Conservation (phyloP, 2,888 invertebrate species). For the Cantharis flavilabris region DNA sequence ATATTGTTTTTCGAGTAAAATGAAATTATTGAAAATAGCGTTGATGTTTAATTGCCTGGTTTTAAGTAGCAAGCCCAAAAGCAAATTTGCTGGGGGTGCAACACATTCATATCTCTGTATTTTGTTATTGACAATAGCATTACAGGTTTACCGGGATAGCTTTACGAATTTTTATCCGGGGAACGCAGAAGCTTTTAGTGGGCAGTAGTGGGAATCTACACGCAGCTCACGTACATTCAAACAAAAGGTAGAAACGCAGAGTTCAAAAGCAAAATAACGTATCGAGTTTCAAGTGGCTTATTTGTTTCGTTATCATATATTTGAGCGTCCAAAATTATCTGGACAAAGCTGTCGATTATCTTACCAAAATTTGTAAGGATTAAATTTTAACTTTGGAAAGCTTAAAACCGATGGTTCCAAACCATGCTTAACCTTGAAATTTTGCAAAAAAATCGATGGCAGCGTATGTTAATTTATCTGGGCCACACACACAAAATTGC, state of each 20-base stretch:
- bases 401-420: not conserved
- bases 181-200: not conserved
- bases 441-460: not conserved
- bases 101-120: not conserved
- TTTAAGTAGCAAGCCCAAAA: not conserved
- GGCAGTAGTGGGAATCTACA: not conserved
- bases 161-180: not conserved
- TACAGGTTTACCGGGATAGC: not conserved
- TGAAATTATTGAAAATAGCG: not conserved
- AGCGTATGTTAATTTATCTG: not conserved
- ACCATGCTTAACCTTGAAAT: not conserved
- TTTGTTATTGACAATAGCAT: not conserved
- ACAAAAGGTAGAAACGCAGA: not conserved
- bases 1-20: not conserved
- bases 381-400: not conserved
- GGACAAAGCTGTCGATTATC: not conserved
- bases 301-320: not conserved
- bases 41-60: not conserved
- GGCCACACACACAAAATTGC: not conserved
- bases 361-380: not conserved
- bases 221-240: not conserved
- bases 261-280: not conserved
- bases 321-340: too few relatives aligned
- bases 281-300: not conserved
- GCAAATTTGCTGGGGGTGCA: not conserved